Conservation (phyloP, 2,113 vertebrate species). For the Triplophysa rosa region DNA sequence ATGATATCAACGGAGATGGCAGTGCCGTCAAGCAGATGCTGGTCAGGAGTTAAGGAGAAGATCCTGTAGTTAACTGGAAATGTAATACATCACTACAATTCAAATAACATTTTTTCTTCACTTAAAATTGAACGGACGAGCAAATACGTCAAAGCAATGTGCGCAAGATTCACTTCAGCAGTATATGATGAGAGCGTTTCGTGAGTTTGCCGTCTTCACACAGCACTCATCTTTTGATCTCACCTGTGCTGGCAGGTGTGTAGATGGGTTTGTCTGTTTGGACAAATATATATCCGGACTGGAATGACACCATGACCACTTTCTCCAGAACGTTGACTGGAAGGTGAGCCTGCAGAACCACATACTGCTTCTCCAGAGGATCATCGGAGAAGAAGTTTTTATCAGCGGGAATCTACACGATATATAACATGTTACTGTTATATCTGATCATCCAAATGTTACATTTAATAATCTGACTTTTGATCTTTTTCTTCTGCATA, state of each 20-base stretch:
- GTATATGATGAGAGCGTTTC: too few species aligned
- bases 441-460: too few species aligned
- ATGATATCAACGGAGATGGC: slow-evolving; percentile 48
- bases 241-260: slow-evolving; percentile 31
- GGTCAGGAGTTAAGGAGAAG: slow-evolving; percentile 44
- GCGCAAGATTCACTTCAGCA: too few species aligned
- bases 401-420: neutral
- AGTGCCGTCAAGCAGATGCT: slow-evolving; percentile 29
- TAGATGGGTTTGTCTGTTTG: slow-evolving; percentile 55
- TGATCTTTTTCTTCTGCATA: too few species aligned
- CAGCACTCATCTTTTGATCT: too few species aligned
- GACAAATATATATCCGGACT: slow-evolving; percentile 56
- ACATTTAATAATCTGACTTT: too few species aligned
- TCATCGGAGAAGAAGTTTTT: slow-evolving; percentile 17
- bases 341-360: slow-evolving; percentile 42
- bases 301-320: slow-evolving; percentile 51
- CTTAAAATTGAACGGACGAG: neutral
- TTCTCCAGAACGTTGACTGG: slow-evolving; percentile 30
- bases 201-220: too few species aligned
- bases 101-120: neutral
- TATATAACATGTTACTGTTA: too few species aligned
- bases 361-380: slow-evolving; percentile 48
- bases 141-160: too few species aligned
- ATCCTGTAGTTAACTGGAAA: slow-evolving; percentile 48
- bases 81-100: too few species aligned